Conservation (phyloP, 2,113 vertebrate species). For the Leptobrachium leishanense region DNA sequence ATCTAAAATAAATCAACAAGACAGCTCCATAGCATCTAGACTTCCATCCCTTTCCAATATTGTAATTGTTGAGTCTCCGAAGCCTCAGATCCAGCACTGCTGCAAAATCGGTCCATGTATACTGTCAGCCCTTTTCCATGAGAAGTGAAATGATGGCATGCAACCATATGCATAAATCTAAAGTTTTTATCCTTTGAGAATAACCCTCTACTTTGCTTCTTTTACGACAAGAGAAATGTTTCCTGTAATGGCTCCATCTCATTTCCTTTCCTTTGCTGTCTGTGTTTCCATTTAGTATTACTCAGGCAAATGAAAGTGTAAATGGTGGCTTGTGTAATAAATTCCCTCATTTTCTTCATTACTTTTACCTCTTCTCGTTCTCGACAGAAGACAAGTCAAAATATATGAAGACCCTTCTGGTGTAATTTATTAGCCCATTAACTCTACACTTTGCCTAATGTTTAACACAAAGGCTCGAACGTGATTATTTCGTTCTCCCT, state of each 20-base stretch:
- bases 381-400: not conserved
- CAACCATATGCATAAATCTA: too few relatives aligned
- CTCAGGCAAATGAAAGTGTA: conserved; percentile 6
- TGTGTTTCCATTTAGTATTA: conserved; percentile 12
- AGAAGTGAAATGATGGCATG: too few relatives aligned
- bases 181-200: too few relatives aligned
- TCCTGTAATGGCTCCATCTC: not conserved
- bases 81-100: too few relatives aligned
- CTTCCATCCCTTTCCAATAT: too few relatives aligned
- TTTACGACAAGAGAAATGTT: conserved; percentile 3
- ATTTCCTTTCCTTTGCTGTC: not conserved
- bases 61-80: too few relatives aligned
- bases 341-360: not conserved
- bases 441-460: not conserved
- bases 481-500: not conserved
- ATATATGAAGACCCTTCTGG: not conserved
- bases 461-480: not conserved
- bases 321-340: not conserved
- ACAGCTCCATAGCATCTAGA: too few relatives aligned
- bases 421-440: not conserved
- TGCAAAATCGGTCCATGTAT: too few relatives aligned
- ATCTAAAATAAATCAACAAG: too few relatives aligned
- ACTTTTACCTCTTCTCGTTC: not conserved
- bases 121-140: too few relatives aligned
- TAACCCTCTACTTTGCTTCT: not conserved